These are phyloP conservation scores for Cricetomys ansorgei DNA, from an alignment of 2,113 vertebrate species.

Conservation along the genomic window DNA sequence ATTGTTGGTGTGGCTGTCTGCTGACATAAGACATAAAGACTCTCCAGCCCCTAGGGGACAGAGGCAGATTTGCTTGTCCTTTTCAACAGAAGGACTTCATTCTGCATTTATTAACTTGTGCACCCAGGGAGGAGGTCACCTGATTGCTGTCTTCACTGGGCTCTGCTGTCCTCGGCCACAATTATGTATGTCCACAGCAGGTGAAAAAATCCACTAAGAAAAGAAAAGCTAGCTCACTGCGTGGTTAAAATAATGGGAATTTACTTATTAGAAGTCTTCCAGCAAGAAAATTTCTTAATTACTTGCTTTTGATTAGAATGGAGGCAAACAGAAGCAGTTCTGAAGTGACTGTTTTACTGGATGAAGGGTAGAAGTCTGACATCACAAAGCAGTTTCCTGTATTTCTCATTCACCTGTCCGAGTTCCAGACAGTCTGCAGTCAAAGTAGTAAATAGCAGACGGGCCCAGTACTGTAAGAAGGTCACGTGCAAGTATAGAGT, in stretches of 20 bases:
- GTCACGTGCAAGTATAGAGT: background rate
- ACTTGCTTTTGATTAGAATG: conserved; percentile 68
- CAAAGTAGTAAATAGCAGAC: background rate
- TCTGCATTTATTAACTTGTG: conserved; percentile 22
- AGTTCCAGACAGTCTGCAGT: conserved; percentile 45
- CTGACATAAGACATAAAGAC: conserved; percentile 42
- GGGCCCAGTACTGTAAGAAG: conserved; percentile 8
- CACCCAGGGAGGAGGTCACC: background rate
- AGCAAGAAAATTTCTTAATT: conserved; percentile 68
- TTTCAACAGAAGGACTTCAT: background rate
- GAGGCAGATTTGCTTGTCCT: background rate
- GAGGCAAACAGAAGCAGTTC: conserved; percentile 55
- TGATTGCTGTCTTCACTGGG: background rate
- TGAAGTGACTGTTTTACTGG: conserved; percentile 59
- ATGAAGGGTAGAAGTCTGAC: background rate
- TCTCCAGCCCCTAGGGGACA: background rate
- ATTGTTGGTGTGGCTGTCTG: conserved; percentile 8
- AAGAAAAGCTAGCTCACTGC: conserved; percentile 50
- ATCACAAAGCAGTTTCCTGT: conserved; percentile 50
- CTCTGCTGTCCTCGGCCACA: background rate
- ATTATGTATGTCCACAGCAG: conserved; percentile 38
- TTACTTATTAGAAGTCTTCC: conserved; percentile 64
- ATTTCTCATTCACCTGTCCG: conserved; percentile 20
- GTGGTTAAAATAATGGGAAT: conserved; percentile 72
- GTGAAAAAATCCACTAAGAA: conserved; percentile 62